Evolutionary conservation across 2,113 vertebrate species (phyloP).

Genomic region (Oreochromis aureus): DNA sequence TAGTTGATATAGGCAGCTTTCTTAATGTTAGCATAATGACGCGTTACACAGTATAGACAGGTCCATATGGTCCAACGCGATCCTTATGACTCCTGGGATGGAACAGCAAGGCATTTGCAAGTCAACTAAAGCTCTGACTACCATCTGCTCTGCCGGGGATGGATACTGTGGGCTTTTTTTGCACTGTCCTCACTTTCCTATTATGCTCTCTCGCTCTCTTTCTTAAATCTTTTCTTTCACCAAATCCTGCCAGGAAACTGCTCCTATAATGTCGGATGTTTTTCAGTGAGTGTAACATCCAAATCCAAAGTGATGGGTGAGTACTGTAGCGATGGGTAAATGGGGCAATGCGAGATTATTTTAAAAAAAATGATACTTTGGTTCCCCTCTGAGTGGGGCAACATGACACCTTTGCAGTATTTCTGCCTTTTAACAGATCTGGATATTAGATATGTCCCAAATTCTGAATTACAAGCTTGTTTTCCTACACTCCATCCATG

Average conservation of each 20-base stretch:
- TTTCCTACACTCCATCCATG: neutral
- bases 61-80: slow-evolving; percentile 61
- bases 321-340: neutral
- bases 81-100: slow-evolving; percentile 50
- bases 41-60: slow-evolving; percentile 41
- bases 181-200: slow-evolving; percentile 17
- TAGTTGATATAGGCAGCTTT: neutral
- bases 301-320: slow-evolving; percentile 6
- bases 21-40: slow-evolving; percentile 21
- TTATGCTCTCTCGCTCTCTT: neutral
- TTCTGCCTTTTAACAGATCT: neutral
- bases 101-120: slow-evolving; percentile 61
- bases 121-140: slow-evolving; percentile 55
- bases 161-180: slow-evolving; percentile 27
- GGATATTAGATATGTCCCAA: neutral
- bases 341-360: slow-evolving; percentile 4
- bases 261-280: neutral
- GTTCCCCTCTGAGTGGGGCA: neutral
- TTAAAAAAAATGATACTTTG: neutral
- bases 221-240: slow-evolving; percentile 13
- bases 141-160: slow-evolving; percentile 67
- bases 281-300: neutral
- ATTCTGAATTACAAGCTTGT: neutral
- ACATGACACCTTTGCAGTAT: neutral
- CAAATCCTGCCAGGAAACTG: slow-evolving; percentile 29